These are phyloP conservation scores for Agrotis clavis DNA, from an alignment of 2,888 invertebrate species.

Conservation along the genomic window DNA sequence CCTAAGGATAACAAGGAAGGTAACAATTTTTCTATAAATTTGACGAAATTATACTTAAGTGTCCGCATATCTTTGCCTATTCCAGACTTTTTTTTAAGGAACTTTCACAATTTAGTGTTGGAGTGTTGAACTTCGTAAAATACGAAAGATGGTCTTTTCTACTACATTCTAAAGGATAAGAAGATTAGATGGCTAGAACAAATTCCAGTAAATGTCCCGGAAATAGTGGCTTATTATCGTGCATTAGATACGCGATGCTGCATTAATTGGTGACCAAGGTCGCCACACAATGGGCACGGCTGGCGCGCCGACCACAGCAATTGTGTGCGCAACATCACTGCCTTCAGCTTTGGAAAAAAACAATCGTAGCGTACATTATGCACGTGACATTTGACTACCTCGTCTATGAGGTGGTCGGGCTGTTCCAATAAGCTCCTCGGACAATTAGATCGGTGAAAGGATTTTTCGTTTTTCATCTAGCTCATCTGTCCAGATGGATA, in stretches of 20 bases:
- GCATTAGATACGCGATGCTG: conserved; percentile 69
- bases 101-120: neutral
- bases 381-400: neutral
- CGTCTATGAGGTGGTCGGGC: neutral
- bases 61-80: neutral
- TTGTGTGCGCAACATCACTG: conserved; percentile 59
- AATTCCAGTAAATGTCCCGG: conserved; percentile 69
- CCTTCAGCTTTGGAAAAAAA: conserved; percentile 59
- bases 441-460: neutral
- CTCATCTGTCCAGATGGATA: no score
- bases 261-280: conserved; percentile 77
- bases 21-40: no score
- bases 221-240: conserved; percentile 71
- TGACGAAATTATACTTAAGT: neutral
- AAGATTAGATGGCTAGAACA: conserved; percentile 34
- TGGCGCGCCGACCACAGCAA: conserved; percentile 57
- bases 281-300: conserved; percentile 70
- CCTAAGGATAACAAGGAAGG: neutral
- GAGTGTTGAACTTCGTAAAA: neutral
- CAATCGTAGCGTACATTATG: conserved; percentile 34
- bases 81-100: neutral
- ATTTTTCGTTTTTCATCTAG: no score
- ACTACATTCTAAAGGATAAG: conserved; percentile 22
- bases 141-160: neutral
- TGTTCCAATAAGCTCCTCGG: neutral